Conservation (phyloP, 2,797 vertebrate species). For the Botia almorhae region DNA sequence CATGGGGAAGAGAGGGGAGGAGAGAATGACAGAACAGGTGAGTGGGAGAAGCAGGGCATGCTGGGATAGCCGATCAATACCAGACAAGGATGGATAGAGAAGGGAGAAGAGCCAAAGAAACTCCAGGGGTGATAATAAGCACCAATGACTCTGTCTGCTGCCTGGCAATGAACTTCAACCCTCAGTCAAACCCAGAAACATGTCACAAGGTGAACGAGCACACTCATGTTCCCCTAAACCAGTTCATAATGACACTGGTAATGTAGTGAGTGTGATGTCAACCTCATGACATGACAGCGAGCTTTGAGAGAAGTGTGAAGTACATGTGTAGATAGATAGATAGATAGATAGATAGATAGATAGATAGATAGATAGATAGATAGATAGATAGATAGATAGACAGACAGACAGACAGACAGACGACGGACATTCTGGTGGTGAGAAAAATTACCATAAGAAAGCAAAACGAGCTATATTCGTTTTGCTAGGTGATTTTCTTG, state of each 20-base stretch:
- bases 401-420: not conserved
- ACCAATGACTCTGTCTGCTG: slow-evolving; percentile 8
- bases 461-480: not conserved
- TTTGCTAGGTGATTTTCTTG: not conserved
- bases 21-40: slow-evolving; percentile 56
- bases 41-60: slow-evolving; percentile 41
- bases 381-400: not conserved
- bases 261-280: not conserved
- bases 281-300: too few species aligned
- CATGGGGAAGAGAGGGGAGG: slow-evolving; percentile 59
- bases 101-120: not conserved
- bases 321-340: too few species aligned
- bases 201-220: not conserved
- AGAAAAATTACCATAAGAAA: not conserved
- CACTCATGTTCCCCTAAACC: not conserved
- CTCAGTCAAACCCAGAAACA: not conserved
- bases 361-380: not conserved
- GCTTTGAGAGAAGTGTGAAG: too few species aligned
- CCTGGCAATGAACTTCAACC: not conserved
- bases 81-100: slow-evolving; percentile 29
- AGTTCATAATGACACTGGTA: too few species aligned
- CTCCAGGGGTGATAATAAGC: not conserved
- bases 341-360: not conserved
- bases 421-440: not conserved
- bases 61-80: slow-evolving; percentile 46